These are phyloP conservation scores for Chelidonichthys spinosus DNA, from an alignment of 2,797 vertebrate species.

Conservation along the genomic window DNA sequence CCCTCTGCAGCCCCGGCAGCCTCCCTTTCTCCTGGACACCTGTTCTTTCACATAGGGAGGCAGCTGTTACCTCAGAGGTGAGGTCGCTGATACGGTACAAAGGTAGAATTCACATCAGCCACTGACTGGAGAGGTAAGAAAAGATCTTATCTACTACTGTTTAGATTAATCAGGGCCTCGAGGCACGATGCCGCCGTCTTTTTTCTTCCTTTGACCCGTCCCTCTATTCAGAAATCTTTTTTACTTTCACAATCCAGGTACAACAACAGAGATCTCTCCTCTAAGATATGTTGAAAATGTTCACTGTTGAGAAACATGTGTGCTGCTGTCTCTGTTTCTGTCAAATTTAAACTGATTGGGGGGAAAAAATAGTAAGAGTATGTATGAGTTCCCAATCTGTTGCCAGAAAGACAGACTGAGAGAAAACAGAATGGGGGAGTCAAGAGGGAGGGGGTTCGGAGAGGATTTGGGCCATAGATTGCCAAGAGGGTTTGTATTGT, in stretches of 20 bases:
- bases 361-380: constrained; percentile 15
- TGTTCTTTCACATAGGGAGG: constrained; percentile 60
- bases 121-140: constrained; percentile 13
- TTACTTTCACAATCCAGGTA: background rate
- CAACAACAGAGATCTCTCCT: constrained; percentile 31
- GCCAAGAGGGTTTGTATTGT: constrained; percentile 76
- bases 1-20: constrained; percentile 65
- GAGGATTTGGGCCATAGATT: constrained; percentile 83
- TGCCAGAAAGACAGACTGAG: constrained; percentile 71
- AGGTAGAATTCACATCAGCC: background rate
- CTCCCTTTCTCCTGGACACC: constrained; percentile 66
- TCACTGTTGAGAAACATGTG: constrained; percentile 22
- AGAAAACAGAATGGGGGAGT: constrained; percentile 65
- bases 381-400: constrained; percentile 59
- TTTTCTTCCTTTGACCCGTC: background rate
- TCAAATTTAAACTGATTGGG: constrained; percentile 46
- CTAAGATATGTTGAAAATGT: constrained; percentile 13
- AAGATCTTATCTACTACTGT: constrained; percentile 2
- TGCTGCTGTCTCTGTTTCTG: constrained; percentile 37
- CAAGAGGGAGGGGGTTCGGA: constrained; percentile 68
- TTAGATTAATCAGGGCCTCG: constrained; percentile 4
- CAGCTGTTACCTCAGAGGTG: constrained; percentile 32
- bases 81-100: constrained; percentile 12
- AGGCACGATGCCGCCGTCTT: background rate
- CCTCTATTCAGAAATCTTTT: background rate